Evolutionary conservation across 1,140 invertebrate species (phyloP).

Genomic region (Bombus breviceps): DNA sequence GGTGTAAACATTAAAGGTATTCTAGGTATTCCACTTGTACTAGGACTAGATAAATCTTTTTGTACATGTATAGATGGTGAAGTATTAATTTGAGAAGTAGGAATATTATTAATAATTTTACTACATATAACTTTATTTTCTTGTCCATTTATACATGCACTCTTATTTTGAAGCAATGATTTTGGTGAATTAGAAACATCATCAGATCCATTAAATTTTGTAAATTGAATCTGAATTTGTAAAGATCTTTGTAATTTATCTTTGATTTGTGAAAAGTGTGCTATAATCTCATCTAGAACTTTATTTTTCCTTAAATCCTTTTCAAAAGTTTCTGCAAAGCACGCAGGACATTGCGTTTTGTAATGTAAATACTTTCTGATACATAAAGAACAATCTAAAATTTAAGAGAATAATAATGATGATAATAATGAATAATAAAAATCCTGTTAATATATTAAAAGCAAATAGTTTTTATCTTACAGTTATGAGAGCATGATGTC

Average conservation of each 20-base stretch:
- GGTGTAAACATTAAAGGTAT: conserved; percentile 73
- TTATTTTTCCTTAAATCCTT: conserved; percentile 83
- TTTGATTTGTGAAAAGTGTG: conserved; percentile 74
- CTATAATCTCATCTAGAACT: conserved; percentile 80
- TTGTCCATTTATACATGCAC: background rate
- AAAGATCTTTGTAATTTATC: conserved; percentile 72
- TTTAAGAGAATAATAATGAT: background rate
- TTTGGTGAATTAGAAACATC: background rate
- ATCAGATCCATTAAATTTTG: background rate
- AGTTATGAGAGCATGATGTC: conserved; percentile 81
- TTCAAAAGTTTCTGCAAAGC: conserved; percentile 82
- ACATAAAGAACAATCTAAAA: conserved; percentile 84
- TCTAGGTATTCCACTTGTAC: conserved; percentile 67
- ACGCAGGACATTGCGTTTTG: conserved; percentile 83
- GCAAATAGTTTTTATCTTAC: conserved; percentile 69
- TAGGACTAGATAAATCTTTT: conserved; percentile 68
- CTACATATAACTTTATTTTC: conserved; percentile 1
- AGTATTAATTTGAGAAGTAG: background rate
- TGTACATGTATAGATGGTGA: conserved; percentile 36
- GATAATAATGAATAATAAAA: background rate
- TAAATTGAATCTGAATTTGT: background rate
- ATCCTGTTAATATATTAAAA: background rate
- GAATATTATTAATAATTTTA: background rate
- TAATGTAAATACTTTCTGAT: conserved; percentile 84
- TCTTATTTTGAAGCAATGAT: background rate